Conservation (phyloP, 2,797 vertebrate genomes). For the Heteromormyrus szaboi region DNA sequence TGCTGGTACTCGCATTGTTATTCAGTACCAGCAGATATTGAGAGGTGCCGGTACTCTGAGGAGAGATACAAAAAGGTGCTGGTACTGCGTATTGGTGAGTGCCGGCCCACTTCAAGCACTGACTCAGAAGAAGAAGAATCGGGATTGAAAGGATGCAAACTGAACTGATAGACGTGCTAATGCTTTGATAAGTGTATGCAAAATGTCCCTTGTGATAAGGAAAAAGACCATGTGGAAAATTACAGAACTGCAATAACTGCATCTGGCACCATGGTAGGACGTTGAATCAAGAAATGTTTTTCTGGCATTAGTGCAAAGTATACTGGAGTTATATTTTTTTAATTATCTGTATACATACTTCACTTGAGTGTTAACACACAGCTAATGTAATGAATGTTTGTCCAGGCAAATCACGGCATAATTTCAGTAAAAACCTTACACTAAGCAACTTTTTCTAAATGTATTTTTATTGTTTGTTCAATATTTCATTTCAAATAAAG, state of each 20-base stretch:
- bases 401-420: neutral
- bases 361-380: neutral
- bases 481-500: neutral
- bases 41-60: neutral
- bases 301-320: neutral
- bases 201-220: neutral
- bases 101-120: neutral
- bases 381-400: neutral
- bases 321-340: neutral
- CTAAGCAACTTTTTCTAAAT: neutral
- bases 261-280: neutral
- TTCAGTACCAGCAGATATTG: neutral
- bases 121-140: neutral
- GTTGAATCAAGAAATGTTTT: neutral
- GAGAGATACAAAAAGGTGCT: neutral
- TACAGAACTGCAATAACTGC: neutral
- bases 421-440: neutral
- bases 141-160: neutral
- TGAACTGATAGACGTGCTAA: neutral
- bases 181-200: neutral
- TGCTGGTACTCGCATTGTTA: neutral
- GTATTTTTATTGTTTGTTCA: neutral
- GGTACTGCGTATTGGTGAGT: neutral
- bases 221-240: neutral
- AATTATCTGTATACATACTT: neutral